phyloP scores from a whole-genome alignment of 2,113 vertebrate genomes.

The Sinosuthora webbiana region DNA sequence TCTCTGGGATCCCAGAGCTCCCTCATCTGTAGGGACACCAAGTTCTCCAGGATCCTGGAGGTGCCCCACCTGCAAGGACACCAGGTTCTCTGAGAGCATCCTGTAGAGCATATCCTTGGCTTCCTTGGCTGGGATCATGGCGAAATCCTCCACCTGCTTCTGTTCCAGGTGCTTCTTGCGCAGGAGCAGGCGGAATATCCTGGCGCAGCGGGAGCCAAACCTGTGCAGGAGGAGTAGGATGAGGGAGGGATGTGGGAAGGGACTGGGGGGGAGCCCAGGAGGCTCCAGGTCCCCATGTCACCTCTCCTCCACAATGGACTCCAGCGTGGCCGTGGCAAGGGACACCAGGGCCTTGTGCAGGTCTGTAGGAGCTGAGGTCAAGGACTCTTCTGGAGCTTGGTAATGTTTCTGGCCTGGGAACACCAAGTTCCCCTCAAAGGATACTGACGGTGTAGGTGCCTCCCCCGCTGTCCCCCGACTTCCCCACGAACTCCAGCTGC shows the following conservation, averaged over 20 bases:
- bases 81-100: slow-evolving; percentile 89
- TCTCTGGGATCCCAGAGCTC: neutral
- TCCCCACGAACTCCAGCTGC: slow-evolving; percentile 92
- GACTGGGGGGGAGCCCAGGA: rapidly evolving
- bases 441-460: slow-evolving; percentile 95
- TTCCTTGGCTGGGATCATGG: slow-evolving; percentile 97
- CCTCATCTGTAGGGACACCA: neutral
- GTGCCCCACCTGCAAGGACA: slow-evolving; percentile 80
- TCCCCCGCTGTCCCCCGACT: slow-evolving; percentile 90
- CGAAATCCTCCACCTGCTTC: slow-evolving; percentile 98
- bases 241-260: rapidly evolving
- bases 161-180: slow-evolving; percentile 91
- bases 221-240: slow-evolving; percentile 18
- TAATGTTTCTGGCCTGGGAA: rapidly evolving
- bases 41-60: neutral
- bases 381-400: neutral
- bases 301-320: slow-evolving; percentile 94
- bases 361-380: slow-evolving; percentile 75
- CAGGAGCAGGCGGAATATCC: slow-evolving; percentile 88
- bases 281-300: neutral
- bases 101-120: slow-evolving; percentile 98
- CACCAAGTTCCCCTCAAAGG: slow-evolving; percentile 46
- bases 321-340: slow-evolving; percentile 86
- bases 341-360: slow-evolving; percentile 84
- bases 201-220: slow-evolving; percentile 90